Percentiles rank a stretch among this genome's conserved stretches.
These are phyloP conservation scores for Daktulosphaira vitifoliae DNA, from an alignment of 1,140 invertebrate genomes.

Conservation along the genomic window DNA sequence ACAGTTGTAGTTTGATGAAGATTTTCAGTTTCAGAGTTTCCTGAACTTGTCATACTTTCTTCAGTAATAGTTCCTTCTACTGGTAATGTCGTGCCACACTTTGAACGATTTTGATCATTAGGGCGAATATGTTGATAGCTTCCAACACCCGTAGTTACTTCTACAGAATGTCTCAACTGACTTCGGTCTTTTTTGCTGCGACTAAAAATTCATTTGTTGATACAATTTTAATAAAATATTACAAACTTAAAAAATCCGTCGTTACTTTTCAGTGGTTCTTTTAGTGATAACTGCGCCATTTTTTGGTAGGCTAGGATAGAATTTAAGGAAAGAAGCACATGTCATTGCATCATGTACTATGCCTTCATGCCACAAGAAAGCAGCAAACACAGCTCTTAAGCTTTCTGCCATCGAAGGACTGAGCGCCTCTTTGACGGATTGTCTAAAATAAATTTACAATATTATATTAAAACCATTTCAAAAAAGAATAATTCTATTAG, in stretches of 20 bases:
- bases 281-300: constrained; percentile 67
- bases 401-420: constrained; percentile 89
- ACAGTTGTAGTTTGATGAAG: background rate
- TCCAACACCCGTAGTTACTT: constrained; percentile 35
- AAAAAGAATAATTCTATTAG: background rate
- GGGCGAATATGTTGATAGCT: constrained; percentile 19
- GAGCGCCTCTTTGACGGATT: constrained; percentile 44
- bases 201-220: too few species aligned
- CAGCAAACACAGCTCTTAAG: constrained; percentile 85
- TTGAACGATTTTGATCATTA: background rate
- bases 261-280: constrained; percentile 45
- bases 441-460: background rate
- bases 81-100: background rate
- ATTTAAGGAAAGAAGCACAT: constrained; percentile 90
- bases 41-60: constrained; percentile 25
- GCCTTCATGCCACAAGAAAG: constrained; percentile 94
- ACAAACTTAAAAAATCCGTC: too few species aligned
- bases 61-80: constrained; percentile 12
- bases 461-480: background rate
- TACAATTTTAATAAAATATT: too few species aligned
- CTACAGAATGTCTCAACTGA: constrained; percentile 38
- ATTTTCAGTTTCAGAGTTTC: background rate
- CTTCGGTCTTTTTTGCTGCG: background rate
- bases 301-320: constrained; percentile 79
- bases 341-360: constrained; percentile 96